Evolutionary conservation across 2,888 invertebrate species (phyloP).

Genomic region (Drosophila demipolita): DNA sequence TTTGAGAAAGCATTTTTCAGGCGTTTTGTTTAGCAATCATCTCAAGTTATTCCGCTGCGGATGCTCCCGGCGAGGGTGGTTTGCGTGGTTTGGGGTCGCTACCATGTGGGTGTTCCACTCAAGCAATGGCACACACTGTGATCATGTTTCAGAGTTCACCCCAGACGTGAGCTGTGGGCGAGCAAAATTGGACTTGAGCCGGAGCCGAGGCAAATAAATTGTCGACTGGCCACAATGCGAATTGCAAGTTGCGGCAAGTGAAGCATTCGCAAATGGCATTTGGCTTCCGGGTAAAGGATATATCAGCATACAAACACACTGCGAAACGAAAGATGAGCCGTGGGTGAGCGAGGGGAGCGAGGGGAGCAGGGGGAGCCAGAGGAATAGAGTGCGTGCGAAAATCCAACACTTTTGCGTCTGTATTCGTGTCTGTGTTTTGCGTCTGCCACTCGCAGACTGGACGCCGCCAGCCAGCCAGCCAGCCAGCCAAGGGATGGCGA

Average conservation of each 20-base stretch:
- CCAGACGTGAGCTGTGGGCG: slow-evolving; percentile 36
- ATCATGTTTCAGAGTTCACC: slow-evolving; percentile 65
- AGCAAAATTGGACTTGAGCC: slow-evolving; percentile 34
- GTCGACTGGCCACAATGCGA: slow-evolving; percentile 59
- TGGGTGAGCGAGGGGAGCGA: not conserved
- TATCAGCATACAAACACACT: slow-evolving; percentile 26
- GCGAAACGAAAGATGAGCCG: slow-evolving; percentile 37
- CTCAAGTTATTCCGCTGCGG: slow-evolving; percentile 37
- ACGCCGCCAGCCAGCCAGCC: slow-evolving; percentile 60
- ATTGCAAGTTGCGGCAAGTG: slow-evolving; percentile 14
- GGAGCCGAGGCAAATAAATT: slow-evolving; percentile 66
- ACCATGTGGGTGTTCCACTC: slow-evolving; percentile 47
- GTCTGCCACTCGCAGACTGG: slow-evolving; percentile 65
- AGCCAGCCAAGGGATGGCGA: slow-evolving; percentile 44
- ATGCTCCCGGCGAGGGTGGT: slow-evolving; percentile 30
- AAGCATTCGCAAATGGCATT: slow-evolving; percentile 71
- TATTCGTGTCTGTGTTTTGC: slow-evolving; percentile 28
- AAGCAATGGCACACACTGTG: slow-evolving; percentile 43
- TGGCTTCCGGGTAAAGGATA: slow-evolving; percentile 78
- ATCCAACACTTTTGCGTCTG: slow-evolving; percentile 67
- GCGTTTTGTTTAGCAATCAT: slow-evolving; percentile 47
- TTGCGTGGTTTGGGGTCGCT: slow-evolving; percentile 15
- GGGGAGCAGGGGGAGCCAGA: not conserved
- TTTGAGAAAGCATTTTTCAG: slow-evolving; percentile 32
- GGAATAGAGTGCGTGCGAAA: slow-evolving; percentile 69